Conservation (phyloP, 2,888 invertebrate genomes). For the Lottia scabra region DNA sequence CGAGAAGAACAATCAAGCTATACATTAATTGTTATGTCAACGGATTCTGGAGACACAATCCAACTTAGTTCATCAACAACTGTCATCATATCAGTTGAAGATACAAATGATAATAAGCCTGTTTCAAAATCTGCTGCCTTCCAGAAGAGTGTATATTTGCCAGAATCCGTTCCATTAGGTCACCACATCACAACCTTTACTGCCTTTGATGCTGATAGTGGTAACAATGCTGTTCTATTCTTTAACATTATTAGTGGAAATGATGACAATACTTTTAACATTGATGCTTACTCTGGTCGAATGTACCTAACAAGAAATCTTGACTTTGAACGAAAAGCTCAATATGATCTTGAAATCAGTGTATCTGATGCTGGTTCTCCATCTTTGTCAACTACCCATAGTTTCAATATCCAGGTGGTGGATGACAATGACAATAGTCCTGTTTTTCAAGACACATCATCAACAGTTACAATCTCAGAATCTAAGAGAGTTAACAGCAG, state of each 20-base stretch:
- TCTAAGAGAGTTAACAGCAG: constrained; percentile 84
- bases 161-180: constrained; percentile 54
- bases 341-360: constrained; percentile 85
- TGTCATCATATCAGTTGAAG: constrained; percentile 85
- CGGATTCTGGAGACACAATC: constrained; percentile 73
- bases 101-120: constrained; percentile 95
- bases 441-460: constrained; percentile 88
- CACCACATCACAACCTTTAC: constrained; percentile 50
- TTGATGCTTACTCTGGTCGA: constrained; percentile 85
- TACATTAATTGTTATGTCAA: constrained; percentile 54
- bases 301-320: constrained; percentile 92
- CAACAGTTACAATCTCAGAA: constrained; percentile 86
- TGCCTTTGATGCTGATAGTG: constrained; percentile 77
- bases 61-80: constrained; percentile 53
- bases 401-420: constrained; percentile 83
- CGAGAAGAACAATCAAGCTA: constrained; percentile 71
- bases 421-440: constrained; percentile 97
- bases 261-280: constrained; percentile 67
- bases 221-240: constrained; percentile 87
- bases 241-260: constrained; percentile 91
- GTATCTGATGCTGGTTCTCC: constrained; percentile 77
- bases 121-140: not conserved
- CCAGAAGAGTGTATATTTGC: constrained; percentile 71
- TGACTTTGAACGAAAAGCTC: constrained; percentile 88
- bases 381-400: constrained; percentile 79